phyloP scores from a whole-genome alignment of 2,888 invertebrate species.

The Diarsia dahlii region DNA sequence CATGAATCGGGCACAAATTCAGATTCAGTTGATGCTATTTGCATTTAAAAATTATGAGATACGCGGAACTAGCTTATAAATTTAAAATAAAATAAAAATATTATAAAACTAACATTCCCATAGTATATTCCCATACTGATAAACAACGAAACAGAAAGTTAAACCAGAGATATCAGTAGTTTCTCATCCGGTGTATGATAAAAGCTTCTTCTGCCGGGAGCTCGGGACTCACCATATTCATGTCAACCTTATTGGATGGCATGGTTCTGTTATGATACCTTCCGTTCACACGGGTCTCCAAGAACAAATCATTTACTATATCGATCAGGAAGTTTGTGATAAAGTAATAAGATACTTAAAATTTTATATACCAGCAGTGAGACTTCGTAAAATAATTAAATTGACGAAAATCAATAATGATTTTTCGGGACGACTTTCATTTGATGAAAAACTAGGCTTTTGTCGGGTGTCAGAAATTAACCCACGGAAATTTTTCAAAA shows the following conservation, averaged over 20 bases:
- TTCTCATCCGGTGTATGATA: constrained; percentile 47
- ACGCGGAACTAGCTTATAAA: too few relatives aligned
- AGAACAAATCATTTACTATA: background rate
- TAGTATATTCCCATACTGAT: constrained; percentile 43
- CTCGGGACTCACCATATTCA: constrained; percentile 8
- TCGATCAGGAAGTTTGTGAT: constrained; percentile 2
- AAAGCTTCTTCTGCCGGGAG: background rate
- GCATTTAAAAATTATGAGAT: background rate
- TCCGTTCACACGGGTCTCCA: constrained; percentile 9
- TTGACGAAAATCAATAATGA: background rate
- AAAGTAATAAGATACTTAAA: background rate
- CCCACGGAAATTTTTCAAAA: background rate
- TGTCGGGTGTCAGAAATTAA: background rate
- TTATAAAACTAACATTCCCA: constrained; percentile 9
- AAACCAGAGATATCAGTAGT: constrained; percentile 31
- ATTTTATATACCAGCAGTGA: background rate
- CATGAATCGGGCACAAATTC: too few relatives aligned
- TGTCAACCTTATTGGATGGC: constrained; percentile 5
- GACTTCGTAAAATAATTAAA: background rate
- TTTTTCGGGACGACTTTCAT: background rate
- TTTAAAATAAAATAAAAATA: background rate
- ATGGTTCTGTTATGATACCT: background rate
- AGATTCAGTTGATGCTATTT: background rate
- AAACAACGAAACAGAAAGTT: constrained; percentile 19
- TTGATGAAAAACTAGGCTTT: background rate